These are phyloP conservation scores for Coendou prehensilis DNA, from an alignment of 2,797 vertebrate species.

Conservation along the genomic window DNA sequence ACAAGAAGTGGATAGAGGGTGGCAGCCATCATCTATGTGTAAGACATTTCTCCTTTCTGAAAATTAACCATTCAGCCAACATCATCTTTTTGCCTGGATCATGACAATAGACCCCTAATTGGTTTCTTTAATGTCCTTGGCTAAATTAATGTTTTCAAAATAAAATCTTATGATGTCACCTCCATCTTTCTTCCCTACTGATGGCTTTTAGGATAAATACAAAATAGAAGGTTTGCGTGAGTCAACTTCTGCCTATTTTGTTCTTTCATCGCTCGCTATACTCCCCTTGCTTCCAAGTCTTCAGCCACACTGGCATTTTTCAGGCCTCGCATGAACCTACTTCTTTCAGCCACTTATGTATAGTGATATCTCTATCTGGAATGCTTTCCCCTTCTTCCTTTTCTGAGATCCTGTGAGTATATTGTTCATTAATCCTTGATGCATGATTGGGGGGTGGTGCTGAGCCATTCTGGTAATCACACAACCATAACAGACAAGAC, in stretches of 20 bases:
- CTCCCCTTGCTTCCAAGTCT: not conserved
- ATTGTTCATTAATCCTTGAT: not conserved
- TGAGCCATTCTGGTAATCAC: not conserved
- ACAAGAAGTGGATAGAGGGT: not conserved
- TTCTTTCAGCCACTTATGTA: not conserved
- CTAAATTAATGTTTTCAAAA: slow-evolving; percentile 46
- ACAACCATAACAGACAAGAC: not conserved
- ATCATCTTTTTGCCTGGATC: not conserved
- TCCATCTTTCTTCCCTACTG: not conserved
- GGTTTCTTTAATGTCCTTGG: slow-evolving; percentile 23
- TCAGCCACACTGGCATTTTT: not conserved
- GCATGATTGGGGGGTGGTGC: not conserved
- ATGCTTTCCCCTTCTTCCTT: not conserved
- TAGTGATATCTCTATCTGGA: not conserved
- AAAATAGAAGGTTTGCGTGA: not conserved
- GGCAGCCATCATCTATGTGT: rapidly evolving
- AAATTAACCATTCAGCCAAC: not conserved
- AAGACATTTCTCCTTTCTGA: not conserved
- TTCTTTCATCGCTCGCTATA: rapidly evolving
- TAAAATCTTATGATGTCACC: not conserved
- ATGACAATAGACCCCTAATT: not conserved
- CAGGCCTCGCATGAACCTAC: not conserved
- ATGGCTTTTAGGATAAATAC: not conserved
- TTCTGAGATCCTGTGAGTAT: not conserved
- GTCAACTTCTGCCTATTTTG: not conserved